These are phyloP conservation scores for Drosophila nannoptera DNA, from an alignment of 1,140 invertebrate species.

Conservation along the genomic window DNA sequence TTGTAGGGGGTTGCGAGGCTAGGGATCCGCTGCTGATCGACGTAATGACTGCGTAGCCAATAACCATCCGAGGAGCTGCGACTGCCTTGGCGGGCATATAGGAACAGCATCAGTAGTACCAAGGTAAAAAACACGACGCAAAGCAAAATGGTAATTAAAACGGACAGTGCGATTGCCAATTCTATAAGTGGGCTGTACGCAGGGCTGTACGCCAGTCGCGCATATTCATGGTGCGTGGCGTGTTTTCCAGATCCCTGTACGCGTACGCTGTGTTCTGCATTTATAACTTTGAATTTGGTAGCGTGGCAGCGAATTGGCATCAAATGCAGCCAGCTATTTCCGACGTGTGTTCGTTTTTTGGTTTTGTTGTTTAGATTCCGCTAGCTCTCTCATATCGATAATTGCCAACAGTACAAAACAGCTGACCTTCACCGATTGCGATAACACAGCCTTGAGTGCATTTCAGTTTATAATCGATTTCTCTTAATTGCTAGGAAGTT, in stretches of 20 bases:
- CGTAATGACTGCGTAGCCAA: slow-evolving; percentile 43
- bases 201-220: slow-evolving; percentile 92
- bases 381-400: slow-evolving; percentile 31
- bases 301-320: slow-evolving; percentile 26
- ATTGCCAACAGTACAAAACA: slow-evolving; percentile 7
- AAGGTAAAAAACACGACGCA: slow-evolving; percentile 83
- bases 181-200: slow-evolving; percentile 88
- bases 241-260: slow-evolving; percentile 50
- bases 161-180: slow-evolving; percentile 90
- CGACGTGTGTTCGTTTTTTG: slow-evolving; percentile 57
- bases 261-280: slow-evolving; percentile 60
- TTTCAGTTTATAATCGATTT: no score
- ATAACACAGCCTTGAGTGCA: neutral
- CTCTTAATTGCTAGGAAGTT: no score
- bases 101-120: slow-evolving; percentile 82
- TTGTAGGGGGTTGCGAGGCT: slow-evolving; percentile 82
- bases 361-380: slow-evolving; percentile 34
- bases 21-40: slow-evolving; percentile 42
- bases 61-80: slow-evolving; percentile 62
- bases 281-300: slow-evolving; percentile 27
- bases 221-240: slow-evolving; percentile 76
- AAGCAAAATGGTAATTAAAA: slow-evolving; percentile 88
- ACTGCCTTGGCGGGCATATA: slow-evolving; percentile 81
- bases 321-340: slow-evolving; percentile 10
- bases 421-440: slow-evolving; percentile 14